Base-by-base conservation (phyloP, 64 coral and sea anemone genomes). In the Acropora tenuis region DNA sequence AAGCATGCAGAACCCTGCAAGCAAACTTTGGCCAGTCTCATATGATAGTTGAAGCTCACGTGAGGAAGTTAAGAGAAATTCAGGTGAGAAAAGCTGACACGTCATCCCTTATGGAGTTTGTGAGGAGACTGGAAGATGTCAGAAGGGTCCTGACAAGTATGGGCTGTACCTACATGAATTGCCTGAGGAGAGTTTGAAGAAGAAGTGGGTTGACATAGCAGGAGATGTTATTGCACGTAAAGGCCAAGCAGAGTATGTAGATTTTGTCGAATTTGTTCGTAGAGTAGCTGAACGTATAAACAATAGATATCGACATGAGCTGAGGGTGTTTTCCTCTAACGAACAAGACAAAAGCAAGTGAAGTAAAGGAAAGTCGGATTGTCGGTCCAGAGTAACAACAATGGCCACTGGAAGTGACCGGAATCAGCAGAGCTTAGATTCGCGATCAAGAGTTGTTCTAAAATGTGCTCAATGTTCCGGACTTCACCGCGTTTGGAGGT, bases 31-130 rank as follows among this genome's bases (percentile, higher is more conserved):
- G 65, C 65, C 17, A 73, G 30, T 15, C 69, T 4, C 69, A 88
- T 41, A 93, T 93, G 77, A 89, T 96, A 4, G 90, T 81, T 9
- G 92, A 94, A 47, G 92, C 89, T 6, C 91, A 96, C 6, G 50
- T 97, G 76, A 90, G 78, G 76, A 91, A 73, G 42, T 76, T 94
- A 10, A 86, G 52, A 50, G 95, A 97, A 68, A 20, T 88, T n/a
- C 78, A 94, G 10, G 45, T 94, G 11, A 50, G 80, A 46, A 92
- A 55, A 10, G 69, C 48, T 30, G 83, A 90, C 45, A 82, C 91
- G 30, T 41, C 75, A 16, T 90, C 81, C 1, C 47, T 98, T 17
- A 92, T 98, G 92, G 92, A 98, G n/a, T 92, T 98, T 89, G 86
- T 80, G 2, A 88, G 96, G 43, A 66, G 53, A 52, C 59, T 94